Conservation (phyloP, 2,888 invertebrate genomes). For the Dryobota labecula region DNA sequence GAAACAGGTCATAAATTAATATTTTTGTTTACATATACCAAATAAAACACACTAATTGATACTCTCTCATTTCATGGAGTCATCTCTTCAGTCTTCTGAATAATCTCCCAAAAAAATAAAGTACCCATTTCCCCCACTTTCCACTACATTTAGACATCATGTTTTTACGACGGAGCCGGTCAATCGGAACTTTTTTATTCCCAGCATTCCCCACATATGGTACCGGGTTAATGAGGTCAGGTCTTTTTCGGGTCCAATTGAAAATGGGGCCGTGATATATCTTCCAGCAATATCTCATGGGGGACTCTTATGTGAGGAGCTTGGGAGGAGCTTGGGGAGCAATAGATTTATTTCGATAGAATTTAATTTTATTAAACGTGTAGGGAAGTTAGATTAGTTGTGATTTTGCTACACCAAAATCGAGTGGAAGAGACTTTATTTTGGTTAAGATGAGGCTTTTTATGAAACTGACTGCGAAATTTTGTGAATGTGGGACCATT, state of each 20-base stretch:
- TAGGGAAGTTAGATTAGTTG: slow-evolving; percentile 16
- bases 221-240: slow-evolving; percentile 64
- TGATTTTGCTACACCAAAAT: slow-evolving; percentile 9
- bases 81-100: not conserved
- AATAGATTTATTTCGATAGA: slow-evolving; percentile 31
- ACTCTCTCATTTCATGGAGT: not conserved
- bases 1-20: too few species aligned
- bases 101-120: slow-evolving; percentile 14
- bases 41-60: not conserved
- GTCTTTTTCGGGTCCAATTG: slow-evolving; percentile 61
- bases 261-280: slow-evolving; percentile 63
- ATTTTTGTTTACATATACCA: not conserved
- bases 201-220: slow-evolving; percentile 56
- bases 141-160: slow-evolving; percentile 60
- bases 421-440: too few species aligned
- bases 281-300: slow-evolving; percentile 58
- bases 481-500: too few species aligned
- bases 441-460: too few species aligned
- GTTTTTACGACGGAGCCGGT: slow-evolving; percentile 57
- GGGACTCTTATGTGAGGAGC: slow-evolving; percentile 31
- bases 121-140: slow-evolving; percentile 5
- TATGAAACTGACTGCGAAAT: too few species aligned
- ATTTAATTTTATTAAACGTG: slow-evolving; percentile 24
- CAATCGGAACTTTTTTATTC: slow-evolving; percentile 63
- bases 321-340: slow-evolving; percentile 20